Conservation (phyloP, 2,797 vertebrate species). For the Gambusia yucatana region DNA sequence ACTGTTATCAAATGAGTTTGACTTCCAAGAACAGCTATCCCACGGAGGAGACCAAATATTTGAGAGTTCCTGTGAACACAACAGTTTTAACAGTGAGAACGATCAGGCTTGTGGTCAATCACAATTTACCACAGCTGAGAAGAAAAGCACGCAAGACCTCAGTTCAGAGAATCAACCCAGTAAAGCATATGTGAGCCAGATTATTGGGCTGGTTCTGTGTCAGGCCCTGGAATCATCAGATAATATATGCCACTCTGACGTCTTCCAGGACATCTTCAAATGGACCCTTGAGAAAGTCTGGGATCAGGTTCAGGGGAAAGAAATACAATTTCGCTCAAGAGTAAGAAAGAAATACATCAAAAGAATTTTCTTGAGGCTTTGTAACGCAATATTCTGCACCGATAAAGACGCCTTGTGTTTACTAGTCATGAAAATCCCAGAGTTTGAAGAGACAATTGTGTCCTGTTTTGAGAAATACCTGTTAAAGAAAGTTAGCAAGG, state of each 20-base stretch:
- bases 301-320: background rate
- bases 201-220: background rate
- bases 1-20: background rate
- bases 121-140: background rate
- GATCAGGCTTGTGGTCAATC: background rate
- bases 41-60: background rate
- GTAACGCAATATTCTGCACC: background rate
- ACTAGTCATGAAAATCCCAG: background rate
- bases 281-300: background rate
- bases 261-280: background rate
- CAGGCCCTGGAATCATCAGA: background rate
- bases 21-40: background rate
- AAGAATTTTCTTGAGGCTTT: background rate
- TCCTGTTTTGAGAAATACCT: background rate
- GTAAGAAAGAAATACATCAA: background rate
- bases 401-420: background rate
- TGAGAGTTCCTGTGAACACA: background rate
- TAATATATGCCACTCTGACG: background rate
- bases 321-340: background rate
- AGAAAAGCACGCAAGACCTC: background rate
- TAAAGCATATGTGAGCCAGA: background rate
- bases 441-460: background rate
- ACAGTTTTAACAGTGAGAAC: background rate
- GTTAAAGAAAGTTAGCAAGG: background rate
- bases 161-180: background rate